Base-by-base conservation (phyloP, 2,797 vertebrate species). In the Macropus fuliginosus region DNA sequence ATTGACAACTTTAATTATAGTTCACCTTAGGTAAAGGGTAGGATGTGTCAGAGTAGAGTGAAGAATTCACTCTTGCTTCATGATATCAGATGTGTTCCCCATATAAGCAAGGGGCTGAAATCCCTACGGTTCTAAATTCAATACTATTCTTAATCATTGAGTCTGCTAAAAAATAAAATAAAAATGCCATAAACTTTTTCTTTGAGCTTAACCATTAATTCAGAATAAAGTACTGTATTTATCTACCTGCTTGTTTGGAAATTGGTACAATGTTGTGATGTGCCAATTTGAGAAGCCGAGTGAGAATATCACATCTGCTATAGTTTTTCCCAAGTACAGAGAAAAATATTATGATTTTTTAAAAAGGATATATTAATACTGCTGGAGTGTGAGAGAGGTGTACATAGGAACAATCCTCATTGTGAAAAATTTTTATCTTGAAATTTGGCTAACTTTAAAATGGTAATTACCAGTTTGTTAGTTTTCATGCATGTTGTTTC, bases 361-460 rank as follows among this genome's bases (percentile, higher is more conserved):
- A 74, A 74, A 74, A 81, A 81, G 66, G 12, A 52, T 81, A 14
- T 9, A 2, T 93, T 94, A 96, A 92, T 0, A 81, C 5, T 59
- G 2, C n/a, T 46, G 31, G 62, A 46, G 91, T 92, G 2, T 55
- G 93, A 62, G 10, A 29, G 0, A 0, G 2, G 56, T 46, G 3
- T 92, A 1, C 0, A 12, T 91, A 97, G 14, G 3, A 96, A 94
- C 0, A 0, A 55, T 95, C 56, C 92, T 96, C 55, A 93, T 92
- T 95, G 0, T 91, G 96, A 46, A n/a, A 0, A 52, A 10, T 50
- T 0, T 0, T 0, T 96, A 57, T 40, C 54, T 94, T 24, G 50
- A 95, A 81, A 95, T 92, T 5, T 21, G 4, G 28, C 74, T 93
- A 66, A 40, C 54, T 95, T 94, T 91, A 40, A 94, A 92, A 59